Evolutionary conservation across 1,140 invertebrate genomes (phyloP).

Genomic region (Bombus ignitus): DNA sequence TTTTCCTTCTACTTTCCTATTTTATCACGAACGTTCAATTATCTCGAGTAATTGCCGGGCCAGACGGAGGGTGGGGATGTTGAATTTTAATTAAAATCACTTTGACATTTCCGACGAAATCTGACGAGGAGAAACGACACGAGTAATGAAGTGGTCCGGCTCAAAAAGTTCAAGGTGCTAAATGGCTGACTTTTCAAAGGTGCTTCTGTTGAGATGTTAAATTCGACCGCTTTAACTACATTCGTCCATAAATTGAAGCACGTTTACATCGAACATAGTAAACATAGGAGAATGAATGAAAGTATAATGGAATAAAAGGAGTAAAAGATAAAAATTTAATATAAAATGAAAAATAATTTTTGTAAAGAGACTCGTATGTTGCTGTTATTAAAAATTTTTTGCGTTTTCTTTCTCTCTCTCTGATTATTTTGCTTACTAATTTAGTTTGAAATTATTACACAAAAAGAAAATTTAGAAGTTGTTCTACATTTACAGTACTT

Average conservation of each 20-base stretch:
- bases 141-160: neutral
- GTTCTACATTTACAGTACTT: no score
- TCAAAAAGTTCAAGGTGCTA: neutral
- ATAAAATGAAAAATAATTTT: neutral
- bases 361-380: neutral
- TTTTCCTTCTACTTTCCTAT: neutral
- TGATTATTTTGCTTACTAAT: no score
- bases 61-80: no score
- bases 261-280: neutral
- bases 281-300: no score
- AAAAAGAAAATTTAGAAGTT: no score
- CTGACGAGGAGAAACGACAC: slow-evolving; percentile 1
- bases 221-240: no score
- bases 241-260: neutral
- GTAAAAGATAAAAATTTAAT: neutral
- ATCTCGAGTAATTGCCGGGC: slow-evolving; percentile 17
- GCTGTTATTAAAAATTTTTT: neutral
- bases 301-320: neutral
- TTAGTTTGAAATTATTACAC: no score
- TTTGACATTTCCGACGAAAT: neutral
- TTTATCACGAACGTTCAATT: slow-evolving; percentile 21
- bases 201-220: no score
- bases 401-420: no score
- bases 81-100: slow-evolving; percentile 49
- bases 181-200: no score